Evolutionary conservation across 37 sponge, comb jelly and placozoan genomes (phyloP).

Genomic region (Cladorhizidae sp.): DNA sequence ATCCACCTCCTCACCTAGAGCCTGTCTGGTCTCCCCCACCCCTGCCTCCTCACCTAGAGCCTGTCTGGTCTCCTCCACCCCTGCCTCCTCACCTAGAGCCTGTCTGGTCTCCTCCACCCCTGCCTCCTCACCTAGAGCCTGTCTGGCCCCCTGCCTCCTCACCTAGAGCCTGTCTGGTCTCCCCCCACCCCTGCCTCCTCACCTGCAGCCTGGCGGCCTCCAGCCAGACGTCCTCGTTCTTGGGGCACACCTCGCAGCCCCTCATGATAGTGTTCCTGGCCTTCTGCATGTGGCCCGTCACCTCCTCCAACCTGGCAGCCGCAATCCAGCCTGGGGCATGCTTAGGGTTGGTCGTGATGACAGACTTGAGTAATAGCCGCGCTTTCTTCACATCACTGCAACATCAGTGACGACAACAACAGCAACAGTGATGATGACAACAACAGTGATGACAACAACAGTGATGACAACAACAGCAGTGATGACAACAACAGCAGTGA

Average conservation of each 20-base stretch:
- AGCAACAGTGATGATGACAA: neutral
- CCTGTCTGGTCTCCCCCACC: too few relatives aligned
- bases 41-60: too few relatives aligned
- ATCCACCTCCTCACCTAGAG: too few relatives aligned
- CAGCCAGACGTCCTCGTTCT: conserved; percentile 97
- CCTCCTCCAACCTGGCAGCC: conserved; percentile 97
- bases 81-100: too few relatives aligned
- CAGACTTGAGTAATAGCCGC: conserved; percentile 92
- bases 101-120: too few relatives aligned
- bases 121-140: too few relatives aligned
- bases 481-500: neutral
- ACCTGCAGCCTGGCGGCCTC: conserved; percentile 92
- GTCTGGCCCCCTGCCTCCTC: neutral
- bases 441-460: too few relatives aligned
- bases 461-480: neutral
- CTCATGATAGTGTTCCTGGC: conserved; percentile 93
- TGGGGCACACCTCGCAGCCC: conserved; percentile 92
- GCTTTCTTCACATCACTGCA: conserved; percentile 94
- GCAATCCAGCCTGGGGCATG: conserved; percentile 99
- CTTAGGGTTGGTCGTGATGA: conserved; percentile 95
- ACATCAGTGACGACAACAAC: neutral
- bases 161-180: neutral
- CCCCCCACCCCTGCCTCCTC: conserved; percentile 20
- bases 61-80: too few relatives aligned
- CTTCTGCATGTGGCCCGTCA: conserved; percentile 91